phyloP scores from a whole-genome alignment of 1,140 invertebrate genomes.

The Ooceraea biroi region DNA sequence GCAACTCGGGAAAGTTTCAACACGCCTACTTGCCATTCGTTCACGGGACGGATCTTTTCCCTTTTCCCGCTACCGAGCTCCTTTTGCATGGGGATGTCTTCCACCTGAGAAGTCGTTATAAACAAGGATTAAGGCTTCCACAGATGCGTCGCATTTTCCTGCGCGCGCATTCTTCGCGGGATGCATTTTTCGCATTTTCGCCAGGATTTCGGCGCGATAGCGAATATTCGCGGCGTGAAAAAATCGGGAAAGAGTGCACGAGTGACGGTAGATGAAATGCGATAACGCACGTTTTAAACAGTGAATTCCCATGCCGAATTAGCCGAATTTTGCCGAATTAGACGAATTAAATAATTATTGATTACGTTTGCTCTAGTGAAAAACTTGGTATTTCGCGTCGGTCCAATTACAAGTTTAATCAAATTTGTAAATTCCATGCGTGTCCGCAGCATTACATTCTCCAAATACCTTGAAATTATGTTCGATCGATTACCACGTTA shows the following conservation, averaged over 20 bases:
- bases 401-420: conserved; percentile 33
- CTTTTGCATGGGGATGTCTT: conserved; percentile 27
- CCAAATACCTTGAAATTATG: conserved; percentile 53
- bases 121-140: conserved; percentile 65
- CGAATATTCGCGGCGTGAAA: neutral
- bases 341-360: conserved; percentile 20
- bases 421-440: conserved; percentile 51
- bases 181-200: conserved; percentile 23
- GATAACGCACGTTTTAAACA: neutral
- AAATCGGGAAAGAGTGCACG: neutral
- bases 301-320: neutral
- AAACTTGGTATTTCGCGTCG: conserved; percentile 3
- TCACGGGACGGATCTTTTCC: conserved; percentile 54
- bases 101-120: conserved; percentile 62
- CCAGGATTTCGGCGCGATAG: neutral
- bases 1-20: conserved; percentile 68
- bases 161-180: conserved; percentile 22
- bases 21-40: conserved; percentile 67
- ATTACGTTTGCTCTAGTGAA: neutral
- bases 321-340: neutral
- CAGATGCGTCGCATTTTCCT: conserved; percentile 35
- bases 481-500: conserved; percentile 4
- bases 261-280: conserved; percentile 13
- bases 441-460: conserved; percentile 34
- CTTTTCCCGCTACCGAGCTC: conserved; percentile 24